Evolutionary conservation across 1,140 invertebrate species (phyloP).

Genomic region (Papilio dardanus): DNA sequence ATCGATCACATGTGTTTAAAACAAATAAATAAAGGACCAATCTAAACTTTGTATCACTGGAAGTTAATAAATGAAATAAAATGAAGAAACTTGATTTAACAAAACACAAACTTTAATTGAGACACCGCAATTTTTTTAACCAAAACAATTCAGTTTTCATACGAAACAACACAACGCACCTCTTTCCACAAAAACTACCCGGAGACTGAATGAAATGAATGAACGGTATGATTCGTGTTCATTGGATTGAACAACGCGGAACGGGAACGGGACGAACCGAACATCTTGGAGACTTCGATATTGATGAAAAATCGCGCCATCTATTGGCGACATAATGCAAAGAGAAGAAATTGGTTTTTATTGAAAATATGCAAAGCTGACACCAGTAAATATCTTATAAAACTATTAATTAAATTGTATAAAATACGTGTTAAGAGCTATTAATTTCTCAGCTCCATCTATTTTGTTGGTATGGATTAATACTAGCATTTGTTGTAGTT

Average conservation of each 20-base stretch:
- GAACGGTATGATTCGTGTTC: conserved; percentile 53
- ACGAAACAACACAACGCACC: conserved; percentile 42
- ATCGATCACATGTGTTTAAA: conserved; percentile 76
- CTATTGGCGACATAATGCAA: conserved; percentile 15
- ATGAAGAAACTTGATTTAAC: not conserved
- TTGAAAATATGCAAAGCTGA: not conserved
- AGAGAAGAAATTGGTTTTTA: not conserved
- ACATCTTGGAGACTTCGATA: conserved; percentile 18
- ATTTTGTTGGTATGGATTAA: not conserved
- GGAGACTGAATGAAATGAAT: conserved; percentile 63
- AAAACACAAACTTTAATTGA: conserved; percentile 31
- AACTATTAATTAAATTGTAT: too few species aligned
- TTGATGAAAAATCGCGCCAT: conserved; percentile 16
- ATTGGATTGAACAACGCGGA: conserved; percentile 45
- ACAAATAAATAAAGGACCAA: conserved; percentile 54
- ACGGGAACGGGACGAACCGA: conserved; percentile 42
- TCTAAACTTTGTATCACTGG: conserved; percentile 10
- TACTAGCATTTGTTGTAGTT: not conserved
- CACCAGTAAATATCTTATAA: not conserved
- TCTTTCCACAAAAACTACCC: conserved; percentile 39
- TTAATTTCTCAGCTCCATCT: not conserved
- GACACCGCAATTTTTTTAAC: conserved; percentile 23
- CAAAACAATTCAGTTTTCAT: conserved; percentile 36
- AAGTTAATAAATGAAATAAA: conserved; percentile 19
- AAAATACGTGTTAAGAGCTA: not conserved